Evolutionary conservation across 2,113 vertebrate species (phyloP).

Genomic region (Apteryx owenii): DNA sequence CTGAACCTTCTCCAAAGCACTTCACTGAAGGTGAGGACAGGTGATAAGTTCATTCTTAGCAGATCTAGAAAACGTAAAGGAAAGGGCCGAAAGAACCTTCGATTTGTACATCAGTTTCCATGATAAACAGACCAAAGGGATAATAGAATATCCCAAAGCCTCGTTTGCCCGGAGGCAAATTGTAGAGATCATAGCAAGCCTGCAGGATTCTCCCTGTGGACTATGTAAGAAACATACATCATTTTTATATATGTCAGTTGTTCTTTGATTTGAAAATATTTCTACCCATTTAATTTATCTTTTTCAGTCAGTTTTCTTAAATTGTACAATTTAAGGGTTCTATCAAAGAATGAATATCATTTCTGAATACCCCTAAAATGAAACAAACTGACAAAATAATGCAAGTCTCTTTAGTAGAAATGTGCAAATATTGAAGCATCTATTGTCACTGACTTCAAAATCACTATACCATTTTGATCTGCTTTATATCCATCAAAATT

Average conservation of each 20-base stretch:
- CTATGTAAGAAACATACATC: conserved; percentile 85
- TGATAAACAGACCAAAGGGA: conserved; percentile 88
- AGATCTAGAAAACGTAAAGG: conserved; percentile 54
- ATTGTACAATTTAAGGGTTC: conserved; percentile 80
- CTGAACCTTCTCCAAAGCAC: conserved; percentile 81
- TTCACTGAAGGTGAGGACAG: conserved; percentile 80
- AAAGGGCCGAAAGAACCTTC: conserved; percentile 78
- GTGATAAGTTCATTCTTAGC: conserved; percentile 78
- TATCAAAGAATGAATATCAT: conserved; percentile 75
- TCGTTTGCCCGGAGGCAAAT: conserved; percentile 86
- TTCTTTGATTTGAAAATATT: conserved; percentile 86
- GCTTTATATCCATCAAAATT: conserved; percentile 78
- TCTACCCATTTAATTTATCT: conserved; percentile 84
- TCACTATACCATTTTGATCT: conserved; percentile 76
- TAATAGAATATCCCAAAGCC: conserved; percentile 83
- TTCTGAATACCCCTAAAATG: conserved; percentile 74
- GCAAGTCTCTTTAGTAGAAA: conserved; percentile 72
- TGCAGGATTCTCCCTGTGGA: conserved; percentile 81
- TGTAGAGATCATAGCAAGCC: conserved; percentile 86
- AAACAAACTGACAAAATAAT: conserved; percentile 82
- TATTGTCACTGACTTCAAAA: conserved; percentile 77
- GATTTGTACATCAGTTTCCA: conserved; percentile 86
- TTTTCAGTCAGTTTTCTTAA: conserved; percentile 81
- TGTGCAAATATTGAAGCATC: conserved; percentile 76
- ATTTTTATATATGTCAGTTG: conserved; percentile 86